Evolutionary conservation across 2,113 vertebrate genomes (phyloP).

Genomic region (Athene cunicularia): DNA sequence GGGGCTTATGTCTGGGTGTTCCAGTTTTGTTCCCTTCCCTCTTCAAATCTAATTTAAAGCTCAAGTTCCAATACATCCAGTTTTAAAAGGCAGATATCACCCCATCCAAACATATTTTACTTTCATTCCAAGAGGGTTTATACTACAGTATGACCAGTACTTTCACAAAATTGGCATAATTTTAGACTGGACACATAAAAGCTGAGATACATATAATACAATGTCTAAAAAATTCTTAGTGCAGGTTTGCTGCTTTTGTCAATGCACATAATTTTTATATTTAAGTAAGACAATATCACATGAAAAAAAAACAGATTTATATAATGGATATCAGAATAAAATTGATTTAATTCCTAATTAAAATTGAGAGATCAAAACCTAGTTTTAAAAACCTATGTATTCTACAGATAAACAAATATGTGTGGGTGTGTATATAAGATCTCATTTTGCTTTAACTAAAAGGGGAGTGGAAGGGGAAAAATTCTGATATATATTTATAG

Average conservation of each 20-base stretch:
- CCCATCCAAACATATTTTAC: not conserved
- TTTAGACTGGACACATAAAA: not conserved
- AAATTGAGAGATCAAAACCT: not conserved
- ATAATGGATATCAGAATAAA: not conserved
- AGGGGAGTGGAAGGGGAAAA: not conserved
- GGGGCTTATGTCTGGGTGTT: too few relatives aligned
- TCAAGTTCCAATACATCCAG: not conserved
- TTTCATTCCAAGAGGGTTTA: not conserved
- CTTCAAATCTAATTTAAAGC: too few relatives aligned
- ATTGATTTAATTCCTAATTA: not conserved
- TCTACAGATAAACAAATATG: not conserved
- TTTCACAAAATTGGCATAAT: not conserved
- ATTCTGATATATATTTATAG: not conserved
- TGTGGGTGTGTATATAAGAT: too few relatives aligned
- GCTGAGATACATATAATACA: not conserved
- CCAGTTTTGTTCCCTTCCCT: too few relatives aligned
- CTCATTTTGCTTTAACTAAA: not conserved
- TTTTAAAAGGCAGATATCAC: not conserved
- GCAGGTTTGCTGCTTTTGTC: not conserved
- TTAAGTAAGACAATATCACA: not conserved
- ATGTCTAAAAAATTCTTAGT: not conserved
- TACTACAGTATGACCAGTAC: not conserved
- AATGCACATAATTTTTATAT: fast-evolving
- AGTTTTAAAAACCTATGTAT: not conserved
- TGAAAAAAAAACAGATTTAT: not conserved